Conservation (phyloP, 2,113 vertebrate species). For the Lophotis ruficrista region DNA sequence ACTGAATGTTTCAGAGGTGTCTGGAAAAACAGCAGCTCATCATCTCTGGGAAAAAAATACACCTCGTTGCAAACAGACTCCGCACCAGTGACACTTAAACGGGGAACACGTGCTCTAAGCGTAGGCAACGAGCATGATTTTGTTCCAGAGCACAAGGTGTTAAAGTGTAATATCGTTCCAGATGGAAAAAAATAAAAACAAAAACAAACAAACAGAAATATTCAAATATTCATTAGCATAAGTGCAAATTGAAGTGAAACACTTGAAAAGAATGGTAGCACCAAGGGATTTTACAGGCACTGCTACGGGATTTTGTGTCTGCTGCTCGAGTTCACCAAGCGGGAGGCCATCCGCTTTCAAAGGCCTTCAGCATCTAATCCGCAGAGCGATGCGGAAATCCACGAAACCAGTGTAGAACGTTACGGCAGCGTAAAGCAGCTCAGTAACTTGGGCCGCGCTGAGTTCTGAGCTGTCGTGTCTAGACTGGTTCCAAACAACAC, state of each 20-base stretch:
- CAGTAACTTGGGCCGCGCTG: fast-evolving
- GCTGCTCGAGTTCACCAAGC: no score
- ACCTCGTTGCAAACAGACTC: background rate
- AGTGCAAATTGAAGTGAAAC: background rate
- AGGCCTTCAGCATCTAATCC: no score
- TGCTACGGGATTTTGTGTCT: background rate
- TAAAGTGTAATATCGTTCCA: background rate
- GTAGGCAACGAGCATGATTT: background rate
- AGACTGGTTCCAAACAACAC: background rate
- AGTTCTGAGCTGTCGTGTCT: fast-evolving
- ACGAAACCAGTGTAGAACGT: background rate
- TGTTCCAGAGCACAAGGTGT: background rate
- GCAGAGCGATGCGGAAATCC: no score
- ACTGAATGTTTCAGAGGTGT: background rate
- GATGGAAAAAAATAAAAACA: background rate
- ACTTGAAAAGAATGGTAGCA: background rate
- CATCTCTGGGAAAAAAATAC: background rate
- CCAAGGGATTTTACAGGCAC: background rate
- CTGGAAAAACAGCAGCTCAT: background rate
- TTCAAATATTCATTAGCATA: background rate
- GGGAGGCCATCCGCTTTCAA: no score
- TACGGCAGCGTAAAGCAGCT: background rate
- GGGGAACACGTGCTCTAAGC: background rate
- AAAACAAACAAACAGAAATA: background rate
- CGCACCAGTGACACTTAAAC: background rate